Evolutionary conservation across 2,797 vertebrate species (phyloP).

Genomic region (Zenarchopterus dispar): DNA sequence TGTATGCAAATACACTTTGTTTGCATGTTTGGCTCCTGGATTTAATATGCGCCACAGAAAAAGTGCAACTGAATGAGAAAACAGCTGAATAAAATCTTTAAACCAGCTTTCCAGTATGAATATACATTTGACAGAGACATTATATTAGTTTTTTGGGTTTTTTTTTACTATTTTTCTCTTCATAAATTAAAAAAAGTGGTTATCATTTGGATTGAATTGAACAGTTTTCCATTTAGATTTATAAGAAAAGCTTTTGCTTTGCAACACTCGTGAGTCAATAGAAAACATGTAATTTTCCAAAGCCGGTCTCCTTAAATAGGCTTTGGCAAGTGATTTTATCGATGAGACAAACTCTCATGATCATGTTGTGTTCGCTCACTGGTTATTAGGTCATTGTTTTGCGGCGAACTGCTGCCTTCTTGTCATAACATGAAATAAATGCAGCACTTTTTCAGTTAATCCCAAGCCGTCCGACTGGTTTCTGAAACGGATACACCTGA

Average conservation of each 20-base stretch:
- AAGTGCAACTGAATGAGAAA: not conserved
- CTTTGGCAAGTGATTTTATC: conserved; percentile 22
- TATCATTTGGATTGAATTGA: too few species aligned
- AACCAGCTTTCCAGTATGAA: too few species aligned
- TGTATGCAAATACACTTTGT: conserved; percentile 51
- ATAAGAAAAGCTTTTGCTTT: not conserved
- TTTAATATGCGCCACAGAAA: not conserved
- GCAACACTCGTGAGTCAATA: conserved; percentile 3
- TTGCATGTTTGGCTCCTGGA: conserved; percentile 33
- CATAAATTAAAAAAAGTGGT: too few species aligned
- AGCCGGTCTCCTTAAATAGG: not conserved
- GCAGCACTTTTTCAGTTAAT: conserved; percentile 36
- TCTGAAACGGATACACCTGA: conserved; percentile 55
- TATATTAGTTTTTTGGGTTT: too few species aligned
- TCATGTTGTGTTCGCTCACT: conserved; percentile 20
- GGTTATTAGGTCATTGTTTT: conserved; percentile 47
- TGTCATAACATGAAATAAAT: conserved; percentile 2
- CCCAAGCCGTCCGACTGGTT: conserved; percentile 69
- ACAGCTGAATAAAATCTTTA: not conserved
- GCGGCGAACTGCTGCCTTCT: conserved; percentile 1
- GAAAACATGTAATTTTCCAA: conserved; percentile 7
- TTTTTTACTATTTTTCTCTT: too few species aligned
- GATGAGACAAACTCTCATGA: conserved; percentile 35
- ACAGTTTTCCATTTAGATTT: not conserved
- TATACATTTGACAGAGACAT: too few species aligned